Evolutionary conservation across 2,888 invertebrate species (phyloP), one percentile per base, ranked within the genome.

Genomic region (Smittia sp.): DNA sequence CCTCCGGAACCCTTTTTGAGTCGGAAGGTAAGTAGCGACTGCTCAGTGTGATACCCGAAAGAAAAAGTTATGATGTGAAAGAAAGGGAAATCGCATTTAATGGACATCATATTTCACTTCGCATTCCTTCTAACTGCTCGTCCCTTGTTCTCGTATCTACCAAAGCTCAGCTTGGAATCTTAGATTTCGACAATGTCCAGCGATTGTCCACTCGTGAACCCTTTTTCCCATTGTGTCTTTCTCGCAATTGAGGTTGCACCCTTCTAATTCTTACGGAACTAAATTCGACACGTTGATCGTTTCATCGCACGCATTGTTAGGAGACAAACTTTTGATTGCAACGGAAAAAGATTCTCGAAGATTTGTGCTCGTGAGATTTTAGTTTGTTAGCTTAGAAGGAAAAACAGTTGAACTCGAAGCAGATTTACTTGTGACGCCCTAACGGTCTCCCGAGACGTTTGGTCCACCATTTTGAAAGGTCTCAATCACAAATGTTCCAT

Each of bases 251-350:
- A n/a, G n/a, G n/a, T n/a, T n/a, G n/a, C 13, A 3, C 72, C 54
- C 72, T 72, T 25, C 68, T 52, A 52, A 39, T 52, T 46, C 39
- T 18, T 41, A 68, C 18, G 63, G 52, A 52, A 69, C 54, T 72
- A 38, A 54, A 72, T 72, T 72, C 72, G 72, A 72, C 72, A 72
- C 72, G 72, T 72, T 72, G 62, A 72, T 72, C 69, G 69, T 54
- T 70, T 58, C 58, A 46, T 46, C 46, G 7, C 22, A 58, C 22
- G 58, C 38, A 38, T 9, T 38, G 38, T n/a, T n/a, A 46, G 11
- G n/a, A 4, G 72, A 72, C 72, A 58, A n/a, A 72, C 72, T 62
- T 72, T 62, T 72, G 72, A 72, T 72, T 72, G 15, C 24, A 52
- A 52, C n/a, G 13, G 24, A 69, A 27, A 25, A 46, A 46, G 15